Conservation (phyloP, 2,888 invertebrate genomes). For the Hoplodrina blanda region DNA sequence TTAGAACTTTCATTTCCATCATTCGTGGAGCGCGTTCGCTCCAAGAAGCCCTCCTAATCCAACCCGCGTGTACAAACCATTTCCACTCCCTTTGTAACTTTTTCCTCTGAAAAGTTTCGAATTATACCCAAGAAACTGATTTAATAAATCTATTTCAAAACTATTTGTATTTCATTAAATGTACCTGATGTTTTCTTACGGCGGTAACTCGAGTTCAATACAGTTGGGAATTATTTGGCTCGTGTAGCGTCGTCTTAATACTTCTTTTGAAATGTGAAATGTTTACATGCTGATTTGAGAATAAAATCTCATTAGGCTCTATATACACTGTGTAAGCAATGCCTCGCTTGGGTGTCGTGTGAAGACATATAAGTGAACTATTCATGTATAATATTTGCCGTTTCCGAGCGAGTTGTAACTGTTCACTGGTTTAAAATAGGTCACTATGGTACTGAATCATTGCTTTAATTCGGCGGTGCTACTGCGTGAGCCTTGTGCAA, state of each 20-base stretch:
- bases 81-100: constrained; percentile 74
- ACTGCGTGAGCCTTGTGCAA: constrained; percentile 17
- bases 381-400: constrained; percentile 32
- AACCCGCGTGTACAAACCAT: constrained; percentile 74
- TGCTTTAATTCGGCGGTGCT: constrained; percentile 34
- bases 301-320: constrained; percentile 35
- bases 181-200: constrained; percentile 35
- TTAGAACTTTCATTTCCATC: constrained; percentile 84
- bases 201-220: constrained; percentile 23
- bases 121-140: constrained; percentile 71
- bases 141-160: constrained; percentile 69
- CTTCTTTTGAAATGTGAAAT: constrained; percentile 27
- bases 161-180: constrained; percentile 62
- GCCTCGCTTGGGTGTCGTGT: constrained; percentile 13
- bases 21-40: constrained; percentile 72
- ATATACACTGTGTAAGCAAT: constrained; percentile 14
- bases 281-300: constrained; percentile 23
- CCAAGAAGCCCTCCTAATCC: constrained; percentile 79
- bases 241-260: constrained; percentile 7
- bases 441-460: constrained; percentile 51
- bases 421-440: constrained; percentile 48
- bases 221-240: constrained; percentile 37
- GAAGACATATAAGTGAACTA: constrained; percentile 9
- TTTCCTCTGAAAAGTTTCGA: constrained; percentile 75
- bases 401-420: constrained; percentile 22